Conservation (phyloP, 1,140 invertebrate species). For the Amphibalanus amphitrite region DNA sequence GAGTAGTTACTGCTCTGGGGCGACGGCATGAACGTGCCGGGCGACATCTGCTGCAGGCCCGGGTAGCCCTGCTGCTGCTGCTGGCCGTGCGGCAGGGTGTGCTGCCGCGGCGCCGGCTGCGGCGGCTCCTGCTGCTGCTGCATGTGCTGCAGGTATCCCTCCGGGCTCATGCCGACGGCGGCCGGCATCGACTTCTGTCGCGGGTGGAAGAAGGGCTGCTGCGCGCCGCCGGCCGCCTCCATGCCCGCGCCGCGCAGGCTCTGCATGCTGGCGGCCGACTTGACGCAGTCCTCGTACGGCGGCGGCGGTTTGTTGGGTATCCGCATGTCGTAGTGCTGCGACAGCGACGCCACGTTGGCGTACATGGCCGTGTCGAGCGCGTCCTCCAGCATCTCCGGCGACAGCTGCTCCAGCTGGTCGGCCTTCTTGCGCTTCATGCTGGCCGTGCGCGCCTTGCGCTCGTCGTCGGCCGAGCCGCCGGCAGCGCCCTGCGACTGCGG, state of each 20-base stretch:
- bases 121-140: conserved; percentile 5
- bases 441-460: no score
- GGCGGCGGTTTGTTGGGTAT: conserved; percentile 49
- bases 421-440: no score
- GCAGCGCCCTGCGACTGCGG: conserved; percentile 46
- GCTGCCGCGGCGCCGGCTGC: conserved; percentile 15
- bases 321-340: conserved; percentile 42
- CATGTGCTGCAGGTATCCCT: background rate
- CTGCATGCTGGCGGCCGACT: conserved; percentile 28
- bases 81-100: conserved; percentile 11
- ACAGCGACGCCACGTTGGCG: conserved; percentile 40
- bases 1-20: conserved; percentile 25
- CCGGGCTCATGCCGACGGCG: conserved; percentile 18
- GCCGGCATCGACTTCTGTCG: conserved; percentile 25
- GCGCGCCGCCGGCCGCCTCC: conserved; percentile 13
- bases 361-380: conserved; percentile 1
- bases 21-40: conserved; percentile 60
- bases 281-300: conserved; percentile 73
- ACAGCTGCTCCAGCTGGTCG: conserved; percentile 11
- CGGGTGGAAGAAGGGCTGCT: conserved; percentile 25
- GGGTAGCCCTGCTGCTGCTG: conserved; percentile 13
- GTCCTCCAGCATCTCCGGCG: conserved; percentile 7
- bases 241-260: conserved; percentile 16
- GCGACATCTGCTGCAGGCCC: conserved; percentile 36
- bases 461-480: background rate